phyloP scores from a whole-genome alignment of 2,888 invertebrate species.

The Charanyca ferruginea region DNA sequence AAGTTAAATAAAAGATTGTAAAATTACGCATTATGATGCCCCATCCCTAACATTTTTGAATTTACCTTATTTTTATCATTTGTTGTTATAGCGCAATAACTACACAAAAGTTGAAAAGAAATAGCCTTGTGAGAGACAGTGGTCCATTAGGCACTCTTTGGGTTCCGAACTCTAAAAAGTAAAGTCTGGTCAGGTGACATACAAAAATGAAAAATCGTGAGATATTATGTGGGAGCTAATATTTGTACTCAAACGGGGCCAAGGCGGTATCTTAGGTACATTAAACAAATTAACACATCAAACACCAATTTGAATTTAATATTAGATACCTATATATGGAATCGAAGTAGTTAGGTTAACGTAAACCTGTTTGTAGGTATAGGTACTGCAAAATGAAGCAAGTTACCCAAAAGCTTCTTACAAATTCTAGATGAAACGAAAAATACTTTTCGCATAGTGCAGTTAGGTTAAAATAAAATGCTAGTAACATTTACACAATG shows the following conservation, averaged over 20 bases:
- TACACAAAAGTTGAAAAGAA: too few species aligned
- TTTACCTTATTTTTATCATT: too few species aligned
- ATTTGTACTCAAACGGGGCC: constrained; percentile 9
- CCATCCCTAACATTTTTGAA: too few species aligned
- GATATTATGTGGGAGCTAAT: constrained; percentile 30
- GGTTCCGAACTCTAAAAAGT: constrained; percentile 6
- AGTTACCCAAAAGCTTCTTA: background rate
- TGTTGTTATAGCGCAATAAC: too few species aligned
- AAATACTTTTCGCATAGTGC: constrained; percentile 1
- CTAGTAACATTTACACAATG: constrained; percentile 33
- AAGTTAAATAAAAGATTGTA: too few species aligned
- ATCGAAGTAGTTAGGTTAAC: too few species aligned
- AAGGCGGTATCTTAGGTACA: constrained; percentile 18
- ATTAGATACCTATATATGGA: too few species aligned
- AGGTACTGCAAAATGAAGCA: too few species aligned
- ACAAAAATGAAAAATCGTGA: constrained; percentile 30
- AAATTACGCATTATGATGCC: too few species aligned
- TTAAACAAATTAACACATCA: constrained; percentile 50
- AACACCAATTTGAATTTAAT: constrained; percentile 10
- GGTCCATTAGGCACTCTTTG: too few species aligned
- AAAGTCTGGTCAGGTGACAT: background rate
- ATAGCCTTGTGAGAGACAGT: too few species aligned
- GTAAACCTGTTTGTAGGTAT: too few species aligned
- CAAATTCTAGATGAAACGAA: constrained; percentile 1
- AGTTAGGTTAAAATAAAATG: constrained; percentile 28